Base-by-base conservation (phyloP, 2,888 invertebrate species). In the Petrolisthes manimaculis region DNA sequence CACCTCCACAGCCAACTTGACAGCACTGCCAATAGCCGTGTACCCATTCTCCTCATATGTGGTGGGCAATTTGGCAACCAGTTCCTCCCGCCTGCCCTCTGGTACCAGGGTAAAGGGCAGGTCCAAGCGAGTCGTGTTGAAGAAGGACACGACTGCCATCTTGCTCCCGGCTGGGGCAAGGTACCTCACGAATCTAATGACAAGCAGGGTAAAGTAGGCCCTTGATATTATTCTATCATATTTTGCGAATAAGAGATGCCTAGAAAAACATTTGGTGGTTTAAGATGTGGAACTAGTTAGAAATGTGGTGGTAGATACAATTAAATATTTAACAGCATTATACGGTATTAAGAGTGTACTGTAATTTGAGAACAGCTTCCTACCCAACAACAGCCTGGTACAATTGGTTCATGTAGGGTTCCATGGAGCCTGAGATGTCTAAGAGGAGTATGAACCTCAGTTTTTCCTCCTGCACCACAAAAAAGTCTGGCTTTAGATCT, bases 361-460 rank as follows among this genome's bases (percentile, higher is more conserved):
- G 37, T 37, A 37, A 37, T 37, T 37, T 61, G 67, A 61, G 18
- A 61, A 61, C 67, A 61, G 18, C 67, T 61, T 61, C 67, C 75
- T 61, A 89, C 88, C 82, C 83, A 54, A 82, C 85, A n/a, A 85
- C 71, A 3, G 84, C 84, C 21, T 82, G 85, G n/a, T 82, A 85
- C 8, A 89, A 51, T 12, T 82, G 67, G 2, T 69, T 75, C 88
- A 89, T 89, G 24, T 55, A 82, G 53, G 61, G 18, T 6, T 89
- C 88, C 88, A 89, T 89, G 4, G 88, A 89, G 0, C 61, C 82
- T 5, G 88, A 89, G 9, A 89, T 69, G 67, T 89, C 88, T 14
- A 89, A 77, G 2, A 89, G 69, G 18, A 89, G 80, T 3, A 89
- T 69, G 21, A 89, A 89, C 5, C 14, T 61, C 67, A 61, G 61